These are phyloP conservation scores for Bufotes viridis DNA, from an alignment of 2,797 vertebrate genomes.

Conservation along the genomic window DNA sequence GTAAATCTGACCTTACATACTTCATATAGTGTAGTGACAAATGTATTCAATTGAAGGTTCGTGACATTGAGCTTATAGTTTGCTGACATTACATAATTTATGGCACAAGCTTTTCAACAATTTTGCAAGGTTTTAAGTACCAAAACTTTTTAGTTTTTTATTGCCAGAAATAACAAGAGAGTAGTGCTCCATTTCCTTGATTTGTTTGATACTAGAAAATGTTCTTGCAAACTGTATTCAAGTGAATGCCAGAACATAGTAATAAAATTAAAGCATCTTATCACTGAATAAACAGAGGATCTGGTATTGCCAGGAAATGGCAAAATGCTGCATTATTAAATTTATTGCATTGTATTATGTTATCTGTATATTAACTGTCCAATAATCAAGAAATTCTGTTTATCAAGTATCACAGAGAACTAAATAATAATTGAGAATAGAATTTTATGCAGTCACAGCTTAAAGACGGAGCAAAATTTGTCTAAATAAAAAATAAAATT, in stretches of 20 bases:
- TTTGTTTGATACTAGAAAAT: neutral
- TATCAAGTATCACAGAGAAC: too few relatives aligned
- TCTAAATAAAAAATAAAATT: too few relatives aligned
- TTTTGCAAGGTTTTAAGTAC: neutral
- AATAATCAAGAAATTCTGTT: neutral
- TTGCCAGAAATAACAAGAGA: conserved; percentile 5
- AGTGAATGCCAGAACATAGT: too few relatives aligned
- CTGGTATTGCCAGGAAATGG: too few relatives aligned
- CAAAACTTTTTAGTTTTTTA: conserved; percentile 22
- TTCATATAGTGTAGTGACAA: conserved; percentile 13
- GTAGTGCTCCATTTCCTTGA: neutral
- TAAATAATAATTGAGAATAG: too few relatives aligned
- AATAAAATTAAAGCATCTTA: too few relatives aligned
- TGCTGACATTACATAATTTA: conserved; percentile 29
- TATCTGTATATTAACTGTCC: neutral
- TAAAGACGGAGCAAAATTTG: too few relatives aligned
- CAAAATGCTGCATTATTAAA: too few relatives aligned
- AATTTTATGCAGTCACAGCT: too few relatives aligned
- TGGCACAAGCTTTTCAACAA: neutral
- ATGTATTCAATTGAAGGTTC: conserved; percentile 31
- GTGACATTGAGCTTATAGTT: conserved; percentile 24
- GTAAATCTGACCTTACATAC: conserved; percentile 22
- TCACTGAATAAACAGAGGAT: too few relatives aligned
- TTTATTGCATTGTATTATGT: too few relatives aligned
- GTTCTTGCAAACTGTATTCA: too few relatives aligned